Percentiles rank a stretch among this genome's conserved stretches.
Evolutionary conservation across 2,888 invertebrate genomes (phyloP).

Genomic region (Beris chalybata): DNA sequence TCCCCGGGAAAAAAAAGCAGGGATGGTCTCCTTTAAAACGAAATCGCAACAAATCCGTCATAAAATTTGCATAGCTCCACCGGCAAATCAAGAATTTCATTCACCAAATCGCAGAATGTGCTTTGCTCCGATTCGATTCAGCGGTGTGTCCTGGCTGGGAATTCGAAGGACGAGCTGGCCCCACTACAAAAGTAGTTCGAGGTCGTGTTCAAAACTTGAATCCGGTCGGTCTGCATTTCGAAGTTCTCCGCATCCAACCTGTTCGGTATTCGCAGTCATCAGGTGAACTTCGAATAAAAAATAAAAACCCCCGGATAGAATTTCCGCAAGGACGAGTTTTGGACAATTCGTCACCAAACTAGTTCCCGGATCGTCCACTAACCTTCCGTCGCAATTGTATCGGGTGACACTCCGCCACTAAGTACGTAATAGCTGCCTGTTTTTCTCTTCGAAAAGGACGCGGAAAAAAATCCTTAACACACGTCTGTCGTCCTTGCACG

Average conservation of each 20-base stretch:
- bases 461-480: no score
- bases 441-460: no score
- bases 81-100: slow-evolving; percentile 33
- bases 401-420: no score
- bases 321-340: no score
- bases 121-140: not conserved
- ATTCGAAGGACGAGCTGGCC: not conserved
- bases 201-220: slow-evolving; percentile 29
- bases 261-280: slow-evolving; percentile 7
- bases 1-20: not conserved
- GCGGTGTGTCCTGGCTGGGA: not conserved
- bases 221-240: slow-evolving; percentile 1
- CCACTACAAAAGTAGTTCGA: slow-evolving; percentile 25
- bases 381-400: no score
- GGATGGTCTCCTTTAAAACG: slow-evolving; percentile 6
- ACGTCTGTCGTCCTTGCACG: no score
- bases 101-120: slow-evolving; percentile 34
- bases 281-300: slow-evolving; percentile 16
- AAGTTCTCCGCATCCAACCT: slow-evolving; percentile 9
- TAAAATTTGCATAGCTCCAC: slow-evolving; percentile 43
- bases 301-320: no score
- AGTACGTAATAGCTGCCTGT: no score
- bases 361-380: no score
- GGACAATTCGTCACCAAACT: no score
- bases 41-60: slow-evolving; percentile 44